These are phyloP conservation scores for Promerops cafer DNA, from an alignment of 2,113 vertebrate genomes.

Conservation along the genomic window DNA sequence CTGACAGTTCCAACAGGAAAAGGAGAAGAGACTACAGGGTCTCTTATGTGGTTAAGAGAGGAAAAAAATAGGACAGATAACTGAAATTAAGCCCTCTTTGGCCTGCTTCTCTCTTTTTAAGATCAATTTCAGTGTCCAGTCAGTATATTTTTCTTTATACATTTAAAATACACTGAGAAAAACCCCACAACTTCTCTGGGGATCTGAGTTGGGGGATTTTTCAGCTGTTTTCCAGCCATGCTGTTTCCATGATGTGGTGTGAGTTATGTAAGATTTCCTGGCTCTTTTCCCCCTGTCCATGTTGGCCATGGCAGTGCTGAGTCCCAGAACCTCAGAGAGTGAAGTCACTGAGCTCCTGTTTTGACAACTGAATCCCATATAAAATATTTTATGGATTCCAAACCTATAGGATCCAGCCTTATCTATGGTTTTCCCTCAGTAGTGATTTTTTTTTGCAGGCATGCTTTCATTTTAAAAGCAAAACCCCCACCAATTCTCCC, in stretches of 20 bases:
- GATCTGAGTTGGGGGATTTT: neutral
- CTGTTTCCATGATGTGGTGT: neutral
- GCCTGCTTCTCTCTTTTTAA: neutral
- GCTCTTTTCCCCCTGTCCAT: neutral
- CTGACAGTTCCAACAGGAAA: neutral
- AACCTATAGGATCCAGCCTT: neutral
- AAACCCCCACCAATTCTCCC: neutral
- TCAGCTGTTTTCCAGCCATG: neutral
- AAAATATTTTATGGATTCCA: neutral
- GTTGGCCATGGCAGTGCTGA: too few species aligned
- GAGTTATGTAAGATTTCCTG: neutral
- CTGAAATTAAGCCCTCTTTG: neutral
- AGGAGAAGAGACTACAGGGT: neutral
- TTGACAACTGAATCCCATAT: neutral
- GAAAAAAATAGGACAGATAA: neutral
- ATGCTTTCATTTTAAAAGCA: neutral
- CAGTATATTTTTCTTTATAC: neutral
- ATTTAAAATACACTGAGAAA: neutral
- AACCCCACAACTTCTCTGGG: accelerated
- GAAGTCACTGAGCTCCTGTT: neutral
- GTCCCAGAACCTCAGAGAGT: neutral
- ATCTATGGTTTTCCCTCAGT: neutral
- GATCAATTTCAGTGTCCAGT: neutral
- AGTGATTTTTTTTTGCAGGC: neutral
- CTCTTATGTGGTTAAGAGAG: neutral